Evolutionary conservation across 2,797 vertebrate species (phyloP).

Genomic region (Dipus sagitta): DNA sequence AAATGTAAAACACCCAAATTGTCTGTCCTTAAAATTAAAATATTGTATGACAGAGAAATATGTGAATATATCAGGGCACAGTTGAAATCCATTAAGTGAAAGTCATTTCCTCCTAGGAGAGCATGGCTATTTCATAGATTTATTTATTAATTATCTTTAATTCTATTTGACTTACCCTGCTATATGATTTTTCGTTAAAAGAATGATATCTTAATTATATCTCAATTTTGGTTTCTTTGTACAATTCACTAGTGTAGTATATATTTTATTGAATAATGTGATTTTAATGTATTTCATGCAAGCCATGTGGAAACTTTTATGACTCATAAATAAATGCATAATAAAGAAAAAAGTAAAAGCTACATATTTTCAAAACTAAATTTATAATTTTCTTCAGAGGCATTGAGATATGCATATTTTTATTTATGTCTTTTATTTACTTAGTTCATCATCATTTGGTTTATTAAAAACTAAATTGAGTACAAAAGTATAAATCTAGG

Average conservation of each 20-base stretch:
- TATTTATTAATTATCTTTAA: no score
- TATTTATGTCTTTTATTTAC: conserved; percentile 27
- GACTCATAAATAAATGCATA: background rate
- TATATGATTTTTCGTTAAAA: no score
- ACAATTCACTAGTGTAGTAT: background rate
- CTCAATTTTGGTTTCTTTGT: background rate
- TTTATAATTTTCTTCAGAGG: background rate
- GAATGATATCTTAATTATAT: no score
- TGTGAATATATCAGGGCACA: no score
- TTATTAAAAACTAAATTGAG: conserved; percentile 26
- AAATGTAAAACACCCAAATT: no score
- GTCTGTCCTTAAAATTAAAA: no score
- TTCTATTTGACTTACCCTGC: no score
- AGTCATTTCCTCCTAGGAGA: no score
- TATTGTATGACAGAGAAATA: no score
- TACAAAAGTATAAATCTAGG: conserved; percentile 3
- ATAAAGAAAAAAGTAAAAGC: background rate
- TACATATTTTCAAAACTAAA: background rate
- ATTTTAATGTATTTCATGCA: background rate
- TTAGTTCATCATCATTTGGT: background rate
- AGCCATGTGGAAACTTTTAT: background rate
- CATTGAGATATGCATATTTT: background rate
- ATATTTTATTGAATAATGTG: background rate
- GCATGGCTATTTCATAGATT: no score
- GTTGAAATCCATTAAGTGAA: no score